These are phyloP conservation scores for Mesorhabditis belari DNA, from an alignment of 2,888 invertebrate genomes.

Conservation along the genomic window DNA sequence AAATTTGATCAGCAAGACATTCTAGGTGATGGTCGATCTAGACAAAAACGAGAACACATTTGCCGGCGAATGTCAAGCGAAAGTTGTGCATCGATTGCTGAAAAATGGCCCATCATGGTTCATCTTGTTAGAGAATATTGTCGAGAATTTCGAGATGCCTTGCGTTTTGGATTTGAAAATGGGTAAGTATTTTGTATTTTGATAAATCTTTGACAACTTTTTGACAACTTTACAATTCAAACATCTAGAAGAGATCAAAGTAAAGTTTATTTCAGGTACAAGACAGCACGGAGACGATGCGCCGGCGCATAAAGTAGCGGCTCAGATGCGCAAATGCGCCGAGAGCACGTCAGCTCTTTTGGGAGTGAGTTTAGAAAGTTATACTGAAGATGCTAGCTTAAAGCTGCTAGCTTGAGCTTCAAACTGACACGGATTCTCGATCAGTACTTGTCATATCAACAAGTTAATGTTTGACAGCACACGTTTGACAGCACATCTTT, in stretches of 20 bases:
- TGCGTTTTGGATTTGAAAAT: constrained; percentile 85
- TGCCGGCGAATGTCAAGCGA: constrained; percentile 29
- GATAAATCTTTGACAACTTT: no score
- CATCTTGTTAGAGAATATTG: constrained; percentile 62
- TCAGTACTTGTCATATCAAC: no score
- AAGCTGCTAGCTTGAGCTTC: no score
- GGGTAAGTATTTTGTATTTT: constrained; percentile 14
- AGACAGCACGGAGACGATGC: constrained; percentile 88
- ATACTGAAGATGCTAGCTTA: no score
- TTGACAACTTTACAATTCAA: no score
- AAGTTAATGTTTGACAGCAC: no score
- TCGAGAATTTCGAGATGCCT: constrained; percentile 59
- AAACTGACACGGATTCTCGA: no score
- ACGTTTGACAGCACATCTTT: no score
- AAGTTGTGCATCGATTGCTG: constrained; percentile 41
- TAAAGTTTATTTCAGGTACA: constrained; percentile 65
- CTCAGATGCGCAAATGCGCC: constrained; percentile 60
- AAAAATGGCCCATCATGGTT: constrained; percentile 52
- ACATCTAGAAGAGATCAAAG: background rate
- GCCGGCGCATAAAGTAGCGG: constrained; percentile 71
- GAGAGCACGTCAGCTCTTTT: constrained; percentile 7
- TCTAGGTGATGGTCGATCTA: constrained; percentile 2
- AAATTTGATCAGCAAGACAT: no score
- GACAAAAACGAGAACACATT: constrained; percentile 23
- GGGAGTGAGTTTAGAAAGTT: constrained; percentile 2